Conservation (phyloP, 2,113 vertebrate genomes). For the Paralichthys olivaceus region DNA sequence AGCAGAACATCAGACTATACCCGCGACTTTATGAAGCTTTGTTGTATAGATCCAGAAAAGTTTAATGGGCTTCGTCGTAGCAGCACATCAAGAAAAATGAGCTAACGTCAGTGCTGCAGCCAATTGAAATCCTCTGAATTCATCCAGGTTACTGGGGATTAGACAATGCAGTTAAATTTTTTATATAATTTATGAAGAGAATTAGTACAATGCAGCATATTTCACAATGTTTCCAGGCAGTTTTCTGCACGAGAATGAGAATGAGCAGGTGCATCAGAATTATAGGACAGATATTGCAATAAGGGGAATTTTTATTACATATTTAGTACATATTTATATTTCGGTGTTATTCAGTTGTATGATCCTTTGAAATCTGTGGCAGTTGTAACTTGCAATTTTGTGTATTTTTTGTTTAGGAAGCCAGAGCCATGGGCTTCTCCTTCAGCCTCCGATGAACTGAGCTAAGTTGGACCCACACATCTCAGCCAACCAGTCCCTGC, state of each 20-base stretch:
- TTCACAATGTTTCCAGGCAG: neutral
- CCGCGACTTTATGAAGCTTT: neutral
- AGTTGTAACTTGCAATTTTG: neutral
- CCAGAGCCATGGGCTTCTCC: slow-evolving; percentile 83
- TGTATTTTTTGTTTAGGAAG: slow-evolving; percentile 60
- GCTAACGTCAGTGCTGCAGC: slow-evolving; percentile 30
- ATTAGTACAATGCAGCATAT: neutral
- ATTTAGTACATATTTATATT: neutral
- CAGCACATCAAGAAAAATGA: neutral
- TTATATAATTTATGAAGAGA: no score
- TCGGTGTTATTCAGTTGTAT: no score
- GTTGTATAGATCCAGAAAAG: neutral
- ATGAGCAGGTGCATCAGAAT: neutral
- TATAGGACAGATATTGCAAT: neutral
- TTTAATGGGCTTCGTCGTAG: neutral
- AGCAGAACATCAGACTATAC: neutral
- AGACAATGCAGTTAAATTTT: no score
- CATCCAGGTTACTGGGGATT: neutral
- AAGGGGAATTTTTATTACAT: neutral
- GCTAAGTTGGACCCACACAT: slow-evolving; percentile 80
- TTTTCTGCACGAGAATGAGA: neutral
- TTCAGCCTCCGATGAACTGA: slow-evolving; percentile 75
- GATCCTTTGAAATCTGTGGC: neutral
- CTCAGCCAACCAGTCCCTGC: slow-evolving; percentile 59
- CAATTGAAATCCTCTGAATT: neutral